Evolutionary conservation across 2,888 invertebrate species (phyloP).

Genomic region (Meganola albula): DNA sequence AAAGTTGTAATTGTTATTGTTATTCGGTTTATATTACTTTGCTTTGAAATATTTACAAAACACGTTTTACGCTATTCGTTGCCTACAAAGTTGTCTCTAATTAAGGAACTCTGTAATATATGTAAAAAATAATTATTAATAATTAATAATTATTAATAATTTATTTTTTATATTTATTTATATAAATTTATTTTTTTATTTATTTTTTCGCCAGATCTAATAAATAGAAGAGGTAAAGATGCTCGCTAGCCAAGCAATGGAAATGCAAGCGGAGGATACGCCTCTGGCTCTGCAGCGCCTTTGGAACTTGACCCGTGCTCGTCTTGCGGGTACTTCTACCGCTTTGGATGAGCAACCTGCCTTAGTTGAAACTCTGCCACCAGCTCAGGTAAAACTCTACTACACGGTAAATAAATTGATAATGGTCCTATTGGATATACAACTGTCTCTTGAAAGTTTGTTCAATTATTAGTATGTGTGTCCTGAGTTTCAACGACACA

Average conservation of each 20-base stretch:
- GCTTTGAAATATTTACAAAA: no score
- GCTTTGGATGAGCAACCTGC: conserved; percentile 58
- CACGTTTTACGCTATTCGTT: no score
- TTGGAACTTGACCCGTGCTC: conserved; percentile 71
- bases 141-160: no score
- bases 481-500: no score
- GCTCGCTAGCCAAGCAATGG: conserved; percentile 73
- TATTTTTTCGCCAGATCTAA: conserved; percentile 22
- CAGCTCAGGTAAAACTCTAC: conserved; percentile 68
- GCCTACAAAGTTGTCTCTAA: no score
- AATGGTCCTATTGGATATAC: no score
- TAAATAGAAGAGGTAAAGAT: conserved; percentile 39
- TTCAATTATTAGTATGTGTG: no score
- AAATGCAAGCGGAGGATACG: conserved; percentile 75
- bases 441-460: no score
- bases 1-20: no score
- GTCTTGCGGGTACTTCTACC: conserved; percentile 66
- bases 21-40: no score
- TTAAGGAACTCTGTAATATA: no score
- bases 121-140: no score
- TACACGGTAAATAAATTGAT: conserved; percentile 7
- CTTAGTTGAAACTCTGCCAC: conserved; percentile 59
- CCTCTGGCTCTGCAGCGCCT: conserved; percentile 68
- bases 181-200: neutral
- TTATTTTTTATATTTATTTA: neutral